phyloP scores from a whole-genome alignment of 1,140 invertebrate genomes.

The Apocrypta bakeri region DNA sequence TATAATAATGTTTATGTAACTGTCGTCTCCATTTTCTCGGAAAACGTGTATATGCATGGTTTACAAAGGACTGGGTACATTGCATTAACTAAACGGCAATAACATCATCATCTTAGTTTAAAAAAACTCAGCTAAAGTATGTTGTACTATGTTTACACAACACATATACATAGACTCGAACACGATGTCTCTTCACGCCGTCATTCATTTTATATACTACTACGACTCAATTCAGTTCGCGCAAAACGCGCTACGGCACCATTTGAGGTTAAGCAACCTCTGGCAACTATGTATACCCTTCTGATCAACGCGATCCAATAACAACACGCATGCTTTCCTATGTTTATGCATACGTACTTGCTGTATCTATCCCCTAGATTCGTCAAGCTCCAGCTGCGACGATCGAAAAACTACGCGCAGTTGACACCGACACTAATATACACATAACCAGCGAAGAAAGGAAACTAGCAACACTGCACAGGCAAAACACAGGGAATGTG shows the following conservation, averaged over 20 bases:
- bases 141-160: neutral
- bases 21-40: neutral
- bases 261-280: neutral
- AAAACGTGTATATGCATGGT: neutral
- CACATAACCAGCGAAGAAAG: neutral
- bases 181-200: neutral
- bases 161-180: neutral
- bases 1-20: conserved; percentile 1
- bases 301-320: neutral
- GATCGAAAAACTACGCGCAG: neutral
- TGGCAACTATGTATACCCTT: neutral
- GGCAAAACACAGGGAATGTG: neutral
- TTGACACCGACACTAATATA: neutral
- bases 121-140: neutral
- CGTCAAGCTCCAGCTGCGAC: neutral
- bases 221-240: neutral
- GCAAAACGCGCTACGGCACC: neutral
- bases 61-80: neutral
- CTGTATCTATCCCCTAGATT: neutral
- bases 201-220: neutral
- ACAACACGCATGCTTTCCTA: neutral
- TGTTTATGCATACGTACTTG: neutral
- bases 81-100: too few relatives aligned
- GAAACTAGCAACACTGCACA: neutral
- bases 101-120: neutral